Evolutionary conservation across 2,113 vertebrate species (phyloP).

Genomic region (Rhea americana): DNA sequence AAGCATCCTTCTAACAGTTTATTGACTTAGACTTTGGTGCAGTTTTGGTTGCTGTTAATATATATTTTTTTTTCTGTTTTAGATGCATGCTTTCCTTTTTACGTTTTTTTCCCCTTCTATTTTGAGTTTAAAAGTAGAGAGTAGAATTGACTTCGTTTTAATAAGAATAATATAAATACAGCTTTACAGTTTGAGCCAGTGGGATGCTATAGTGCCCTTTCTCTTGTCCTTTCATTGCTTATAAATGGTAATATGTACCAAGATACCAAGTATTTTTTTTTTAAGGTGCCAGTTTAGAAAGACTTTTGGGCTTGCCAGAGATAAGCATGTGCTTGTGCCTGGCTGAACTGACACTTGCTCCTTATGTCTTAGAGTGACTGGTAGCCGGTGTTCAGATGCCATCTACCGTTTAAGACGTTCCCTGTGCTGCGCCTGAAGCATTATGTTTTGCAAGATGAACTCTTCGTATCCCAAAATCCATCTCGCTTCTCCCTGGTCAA

Average conservation of each 20-base stretch:
- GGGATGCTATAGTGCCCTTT: not conserved
- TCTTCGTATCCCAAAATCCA: accelerated
- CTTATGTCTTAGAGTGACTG: accelerated
- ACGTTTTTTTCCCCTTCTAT: not conserved
- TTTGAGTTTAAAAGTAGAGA: not conserved
- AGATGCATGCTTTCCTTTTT: not conserved
- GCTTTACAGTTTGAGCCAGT: not conserved
- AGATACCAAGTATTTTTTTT: not conserved
- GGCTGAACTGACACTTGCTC: not conserved
- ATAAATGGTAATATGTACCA: not conserved
- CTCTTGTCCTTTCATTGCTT: not conserved
- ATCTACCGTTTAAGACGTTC: conserved; percentile 2
- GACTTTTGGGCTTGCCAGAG: accelerated
- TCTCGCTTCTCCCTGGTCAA: not conserved
- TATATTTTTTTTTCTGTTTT: not conserved
- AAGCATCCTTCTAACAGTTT: not conserved
- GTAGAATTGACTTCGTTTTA: not conserved
- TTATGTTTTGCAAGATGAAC: not conserved
- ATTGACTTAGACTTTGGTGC: not conserved
- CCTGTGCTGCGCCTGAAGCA: not conserved
- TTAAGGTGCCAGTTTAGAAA: not conserved
- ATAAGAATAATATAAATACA: not conserved
- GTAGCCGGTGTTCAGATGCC: not conserved
- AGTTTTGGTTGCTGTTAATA: not conserved
- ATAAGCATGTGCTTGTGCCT: accelerated